Base-by-base conservation (phyloP, 2,113 vertebrate species). In the Cochlearius cochlearius region DNA sequence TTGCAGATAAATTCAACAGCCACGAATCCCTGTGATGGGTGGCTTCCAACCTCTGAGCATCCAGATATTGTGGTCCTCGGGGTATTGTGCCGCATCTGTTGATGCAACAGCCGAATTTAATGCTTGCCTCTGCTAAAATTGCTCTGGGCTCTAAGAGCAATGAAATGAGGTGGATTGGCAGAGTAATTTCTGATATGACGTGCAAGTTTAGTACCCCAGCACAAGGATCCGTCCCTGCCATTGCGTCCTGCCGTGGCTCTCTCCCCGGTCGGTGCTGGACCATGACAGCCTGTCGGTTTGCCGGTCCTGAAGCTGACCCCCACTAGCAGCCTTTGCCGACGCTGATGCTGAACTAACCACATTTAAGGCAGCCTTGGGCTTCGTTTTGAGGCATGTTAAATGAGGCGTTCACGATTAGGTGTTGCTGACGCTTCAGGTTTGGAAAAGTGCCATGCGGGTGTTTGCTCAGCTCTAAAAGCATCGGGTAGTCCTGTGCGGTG, bases 391-490 rank as follows among this genome's bases (percentile, higher is more conserved):
- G 55, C 27, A 12, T 2, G 26, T 25, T 59, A 67, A 91, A 91
- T 52, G 47, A 94, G 84, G 47, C 7, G 0, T 66, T 80, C 30
- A 12, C 6, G 9, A 72, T 76, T 23, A 80, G 45, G 39, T 58
- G 64, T 22, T 94, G 91, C 86, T 95, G 95, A 92, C 2, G 2
- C 49, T 72, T 75, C 83, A 84, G 60, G 32, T 64, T 62, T 83
- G 91, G 86, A 92, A 20, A 94, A 76, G 55, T 32, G 64, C 72
- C 56, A 41, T 53, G 15, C 20, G 2, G 7, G 20, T 95, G 81
- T 94, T 95, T 96, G 80, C 82, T 82, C 76, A 80, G 78, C 88
- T 92, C 93, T 86, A 72, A 83, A 79, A 91, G 85, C 84, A 4
- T 23, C 23, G 50, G 38, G 39, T 80, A 7, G 62, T 85, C 82